Evolutionary conservation across 2,888 invertebrate species (phyloP).

Genomic region (Drepanosiphum platanoidis): DNA sequence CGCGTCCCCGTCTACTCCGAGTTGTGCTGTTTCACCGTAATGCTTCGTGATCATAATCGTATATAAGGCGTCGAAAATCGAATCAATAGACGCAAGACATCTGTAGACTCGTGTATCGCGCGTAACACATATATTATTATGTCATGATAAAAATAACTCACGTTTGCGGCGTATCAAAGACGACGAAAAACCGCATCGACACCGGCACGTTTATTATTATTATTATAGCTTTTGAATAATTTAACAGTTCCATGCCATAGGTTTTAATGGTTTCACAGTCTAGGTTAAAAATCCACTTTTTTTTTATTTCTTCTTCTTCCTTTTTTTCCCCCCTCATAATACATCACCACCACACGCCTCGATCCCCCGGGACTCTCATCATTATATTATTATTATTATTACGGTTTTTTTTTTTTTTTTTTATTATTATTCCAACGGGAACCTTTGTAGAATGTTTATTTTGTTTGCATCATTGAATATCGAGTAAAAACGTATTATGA

Average conservation of each 20-base stretch:
- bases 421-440: background rate
- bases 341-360: background rate
- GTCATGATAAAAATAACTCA: background rate
- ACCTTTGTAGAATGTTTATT: slow-evolving; percentile 25
- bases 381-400: background rate
- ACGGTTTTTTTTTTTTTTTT: background rate
- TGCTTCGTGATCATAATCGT: background rate
- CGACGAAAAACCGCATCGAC: background rate
- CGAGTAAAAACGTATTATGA: slow-evolving; percentile 26
- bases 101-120: background rate
- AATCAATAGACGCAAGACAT: background rate
- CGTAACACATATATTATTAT: background rate
- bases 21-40: background rate
- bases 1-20: no score
- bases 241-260: slow-evolving; percentile 18
- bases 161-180: slow-evolving; percentile 1
- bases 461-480: slow-evolving; percentile 51
- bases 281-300: slow-evolving; percentile 35
- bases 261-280: slow-evolving; percentile 36
- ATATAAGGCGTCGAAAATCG: background rate
- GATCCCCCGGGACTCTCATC: slow-evolving; percentile 7
- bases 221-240: slow-evolving; percentile 13
- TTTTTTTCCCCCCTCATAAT: no score
- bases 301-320: no score
- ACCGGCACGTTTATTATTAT: background rate